Percentiles rank a stretch among this genome's conserved stretches.
Evolutionary conservation across 1,140 invertebrate species (phyloP).

Genomic region (Drosophila sp.): DNA sequence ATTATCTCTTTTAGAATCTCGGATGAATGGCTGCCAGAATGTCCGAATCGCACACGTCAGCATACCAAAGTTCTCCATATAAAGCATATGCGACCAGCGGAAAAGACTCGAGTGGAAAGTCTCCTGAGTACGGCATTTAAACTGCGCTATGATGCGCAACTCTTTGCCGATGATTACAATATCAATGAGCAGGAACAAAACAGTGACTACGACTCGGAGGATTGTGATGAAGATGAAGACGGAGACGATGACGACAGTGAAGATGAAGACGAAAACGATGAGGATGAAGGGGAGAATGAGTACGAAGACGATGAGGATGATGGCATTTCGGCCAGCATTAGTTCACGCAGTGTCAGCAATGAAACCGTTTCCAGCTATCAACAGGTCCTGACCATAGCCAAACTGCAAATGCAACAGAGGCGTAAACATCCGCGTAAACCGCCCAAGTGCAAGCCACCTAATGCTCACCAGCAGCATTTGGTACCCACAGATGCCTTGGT

Average conservation of each 20-base stretch:
- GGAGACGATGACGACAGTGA: conserved; percentile 16
- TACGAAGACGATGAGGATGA: conserved; percentile 65
- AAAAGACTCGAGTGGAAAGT: conserved; percentile 75
- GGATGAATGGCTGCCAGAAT: conserved; percentile 79
- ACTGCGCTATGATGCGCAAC: conserved; percentile 73
- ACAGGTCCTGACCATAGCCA: conserved; percentile 76
- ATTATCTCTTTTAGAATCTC: conserved; percentile 54
- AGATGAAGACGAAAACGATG: conserved; percentile 14
- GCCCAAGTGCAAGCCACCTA: conserved; percentile 42
- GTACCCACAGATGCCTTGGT: conserved; percentile 66
- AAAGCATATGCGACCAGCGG: conserved; percentile 75
- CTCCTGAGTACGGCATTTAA: conserved; percentile 71
- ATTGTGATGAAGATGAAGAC: conserved; percentile 49
- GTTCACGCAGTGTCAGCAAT: conserved; percentile 50
- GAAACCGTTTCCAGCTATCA: conserved; percentile 78
- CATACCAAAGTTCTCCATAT: conserved; percentile 78
- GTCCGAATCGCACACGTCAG: conserved; percentile 50
- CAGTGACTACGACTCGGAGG: conserved; percentile 27
- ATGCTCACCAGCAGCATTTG: conserved; percentile 17
- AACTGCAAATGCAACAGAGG: conserved; percentile 75
- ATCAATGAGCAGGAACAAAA: conserved; percentile 47
- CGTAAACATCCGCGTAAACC: conserved; percentile 77
- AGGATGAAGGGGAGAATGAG: conserved; percentile 27
- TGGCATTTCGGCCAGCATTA: conserved; percentile 44
- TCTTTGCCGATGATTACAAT: conserved; percentile 72